Percentiles rank a stretch among this genome's conserved stretches.
Evolutionary conservation across 2,888 invertebrate genomes (phyloP).

Genomic region (Meta bourneti): DNA sequence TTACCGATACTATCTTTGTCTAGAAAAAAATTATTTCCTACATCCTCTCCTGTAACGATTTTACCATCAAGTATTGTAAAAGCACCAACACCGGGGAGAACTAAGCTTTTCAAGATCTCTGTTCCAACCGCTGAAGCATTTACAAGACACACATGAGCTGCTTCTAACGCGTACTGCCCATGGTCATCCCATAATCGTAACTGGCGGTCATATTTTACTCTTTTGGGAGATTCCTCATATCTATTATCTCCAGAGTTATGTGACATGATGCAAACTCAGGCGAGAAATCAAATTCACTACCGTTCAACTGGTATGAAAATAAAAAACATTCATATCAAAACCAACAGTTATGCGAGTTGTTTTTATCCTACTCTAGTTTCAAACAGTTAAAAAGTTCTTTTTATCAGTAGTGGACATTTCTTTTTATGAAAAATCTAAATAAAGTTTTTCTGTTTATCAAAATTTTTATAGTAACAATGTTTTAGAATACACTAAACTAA

Average conservation of each 20-base stretch:
- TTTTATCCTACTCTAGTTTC: too few species aligned
- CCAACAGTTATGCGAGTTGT: background rate
- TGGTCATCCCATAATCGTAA: constrained; percentile 98
- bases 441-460: too few species aligned
- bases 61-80: constrained; percentile 96
- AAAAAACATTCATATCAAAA: background rate
- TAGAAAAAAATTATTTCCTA: constrained; percentile 98
- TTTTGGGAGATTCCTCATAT: constrained; percentile 65
- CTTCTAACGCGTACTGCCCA: constrained; percentile 94
- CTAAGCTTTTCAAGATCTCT: constrained; percentile 95
- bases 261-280: constrained; percentile 28
- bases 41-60: constrained; percentile 92
- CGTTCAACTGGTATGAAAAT: too few species aligned
- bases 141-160: constrained; percentile 93
- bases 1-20: constrained; percentile 90
- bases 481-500: too few species aligned
- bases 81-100: constrained; percentile 93
- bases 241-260: constrained; percentile 34
- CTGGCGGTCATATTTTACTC: constrained; percentile 69
- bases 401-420: too few species aligned
- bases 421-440: too few species aligned
- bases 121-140: constrained; percentile 96
- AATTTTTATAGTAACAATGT: too few species aligned
- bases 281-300: too few species aligned
- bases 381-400: too few species aligned